Evolutionary conservation across 2,888 invertebrate genomes (phyloP).

Genomic region (Strigamia transsilvanica): DNA sequence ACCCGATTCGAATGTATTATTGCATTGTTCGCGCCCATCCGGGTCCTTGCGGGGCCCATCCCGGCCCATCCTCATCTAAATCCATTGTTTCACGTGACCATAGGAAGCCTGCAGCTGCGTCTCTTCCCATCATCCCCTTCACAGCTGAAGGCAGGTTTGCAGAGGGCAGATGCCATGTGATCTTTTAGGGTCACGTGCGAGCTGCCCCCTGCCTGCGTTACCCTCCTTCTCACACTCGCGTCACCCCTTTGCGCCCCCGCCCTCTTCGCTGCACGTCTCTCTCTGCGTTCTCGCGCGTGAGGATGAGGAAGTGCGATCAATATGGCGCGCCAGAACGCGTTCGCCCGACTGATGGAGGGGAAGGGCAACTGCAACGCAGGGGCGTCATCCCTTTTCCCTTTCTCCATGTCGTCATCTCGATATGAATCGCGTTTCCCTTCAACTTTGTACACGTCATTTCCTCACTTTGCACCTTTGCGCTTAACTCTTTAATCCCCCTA

Average conservation of each 20-base stretch:
- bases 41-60: too few relatives aligned
- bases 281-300: slow-evolving; percentile 23
- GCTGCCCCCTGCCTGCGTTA: slow-evolving; percentile 33
- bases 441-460: slow-evolving; percentile 22
- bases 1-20: neutral
- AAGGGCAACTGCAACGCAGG: slow-evolving; percentile 38
- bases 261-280: neutral
- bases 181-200: slow-evolving; percentile 36
- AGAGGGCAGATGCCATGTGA: slow-evolving; percentile 18
- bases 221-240: slow-evolving; percentile 18
- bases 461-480: slow-evolving; percentile 4
- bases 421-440: slow-evolving; percentile 23
- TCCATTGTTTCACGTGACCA: slow-evolving; percentile 23
- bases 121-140: slow-evolving; percentile 35
- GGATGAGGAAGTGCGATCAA: slow-evolving; percentile 41
- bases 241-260: slow-evolving; percentile 35
- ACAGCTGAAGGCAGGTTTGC: slow-evolving; percentile 33
- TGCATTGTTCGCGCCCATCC: slow-evolving; percentile 10
- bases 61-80: neutral
- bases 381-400: slow-evolving; percentile 34
- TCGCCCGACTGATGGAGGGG: slow-evolving; percentile 40
- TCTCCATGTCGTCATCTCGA: slow-evolving; percentile 23
- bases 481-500: slow-evolving; percentile 10
- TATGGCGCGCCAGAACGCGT: slow-evolving; percentile 40
- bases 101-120: neutral